A percentile compares a stretch with the other conserved stretches of the same genome.
These are phyloP conservation scores for Macquaria australasica DNA, from an alignment of 2,113 vertebrate species.

Conservation along the genomic window DNA sequence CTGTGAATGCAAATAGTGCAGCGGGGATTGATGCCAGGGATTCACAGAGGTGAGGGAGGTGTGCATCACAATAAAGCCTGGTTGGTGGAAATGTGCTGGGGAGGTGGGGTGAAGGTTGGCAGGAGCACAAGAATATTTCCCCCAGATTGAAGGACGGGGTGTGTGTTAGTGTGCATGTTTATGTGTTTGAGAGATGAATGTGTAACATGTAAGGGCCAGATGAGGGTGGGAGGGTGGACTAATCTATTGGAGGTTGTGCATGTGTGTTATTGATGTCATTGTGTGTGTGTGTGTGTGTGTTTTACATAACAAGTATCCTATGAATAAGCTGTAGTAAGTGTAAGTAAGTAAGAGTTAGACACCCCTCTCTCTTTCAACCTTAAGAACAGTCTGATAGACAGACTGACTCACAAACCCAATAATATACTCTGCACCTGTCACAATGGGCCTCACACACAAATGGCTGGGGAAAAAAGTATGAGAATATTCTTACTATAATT, in stretches of 20 bases:
- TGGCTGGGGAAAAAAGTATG: neutral
- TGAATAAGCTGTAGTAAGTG: conserved; percentile 8
- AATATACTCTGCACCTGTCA: conserved; percentile 58
- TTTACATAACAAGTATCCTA: conserved; percentile 37
- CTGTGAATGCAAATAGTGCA: conserved; percentile 31
- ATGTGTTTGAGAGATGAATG: conserved; percentile 8
- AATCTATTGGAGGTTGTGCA: neutral
- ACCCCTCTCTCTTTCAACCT: conserved; percentile 15
- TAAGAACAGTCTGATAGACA: conserved; percentile 23
- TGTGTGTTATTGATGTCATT: neutral
- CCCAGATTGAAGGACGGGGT: conserved; percentile 20
- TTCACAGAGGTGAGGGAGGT: neutral
- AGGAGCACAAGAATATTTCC: neutral
- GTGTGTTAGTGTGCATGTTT: neutral
- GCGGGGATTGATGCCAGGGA: neutral
- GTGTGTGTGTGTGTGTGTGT: neutral
- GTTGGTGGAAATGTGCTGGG: neutral
- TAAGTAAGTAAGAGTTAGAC: neutral
- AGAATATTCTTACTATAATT: neutral
- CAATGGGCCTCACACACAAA: conserved; percentile 19
- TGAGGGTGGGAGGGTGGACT: neutral
- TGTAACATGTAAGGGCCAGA: neutral
- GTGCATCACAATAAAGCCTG: conserved; percentile 24
- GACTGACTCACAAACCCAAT: conserved; percentile 43
- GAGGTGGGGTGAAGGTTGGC: neutral